A percentile compares a stretch with the other conserved stretches of the same genome.
phyloP scores from a whole-genome alignment of 2,113 vertebrate species.

The Tamias sibiricus region DNA sequence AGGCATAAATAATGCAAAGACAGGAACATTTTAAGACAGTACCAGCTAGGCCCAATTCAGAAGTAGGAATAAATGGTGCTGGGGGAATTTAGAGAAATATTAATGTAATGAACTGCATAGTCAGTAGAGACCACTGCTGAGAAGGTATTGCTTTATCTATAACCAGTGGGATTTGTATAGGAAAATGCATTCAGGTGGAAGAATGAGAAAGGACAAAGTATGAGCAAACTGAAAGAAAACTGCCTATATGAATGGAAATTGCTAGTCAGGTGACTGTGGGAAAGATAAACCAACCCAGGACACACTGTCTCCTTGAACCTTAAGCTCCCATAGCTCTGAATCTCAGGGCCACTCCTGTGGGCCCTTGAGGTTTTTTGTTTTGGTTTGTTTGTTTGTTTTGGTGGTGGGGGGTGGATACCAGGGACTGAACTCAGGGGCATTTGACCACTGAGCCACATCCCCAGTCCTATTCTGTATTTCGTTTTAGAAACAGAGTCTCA shows the following conservation, averaged over 20 bases:
- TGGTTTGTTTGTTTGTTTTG: too few relatives aligned
- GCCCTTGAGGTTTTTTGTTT: background rate
- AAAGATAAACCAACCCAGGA: background rate
- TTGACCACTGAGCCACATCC: too few relatives aligned
- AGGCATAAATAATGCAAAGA: conserved; percentile 46
- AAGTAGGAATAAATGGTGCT: background rate
- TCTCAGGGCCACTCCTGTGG: fast-evolving
- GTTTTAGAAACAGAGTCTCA: too few relatives aligned
- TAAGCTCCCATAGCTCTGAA: background rate
- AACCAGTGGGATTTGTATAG: background rate
- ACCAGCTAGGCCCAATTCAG: background rate
- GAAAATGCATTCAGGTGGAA: background rate
- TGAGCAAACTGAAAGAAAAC: background rate
- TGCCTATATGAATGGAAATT: too few relatives aligned
- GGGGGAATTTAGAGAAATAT: background rate
- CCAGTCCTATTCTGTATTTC: too few relatives aligned
- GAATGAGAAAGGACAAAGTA: background rate
- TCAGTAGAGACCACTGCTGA: background rate
- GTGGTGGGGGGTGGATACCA: too few relatives aligned
- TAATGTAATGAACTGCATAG: background rate
- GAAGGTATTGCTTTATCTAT: background rate
- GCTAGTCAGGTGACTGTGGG: background rate
- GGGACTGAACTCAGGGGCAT: too few relatives aligned
- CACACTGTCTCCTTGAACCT: background rate
- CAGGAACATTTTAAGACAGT: background rate